These are phyloP conservation scores for Aphodius sticticus DNA, from an alignment of 2,888 invertebrate genomes.

Conservation along the genomic window DNA sequence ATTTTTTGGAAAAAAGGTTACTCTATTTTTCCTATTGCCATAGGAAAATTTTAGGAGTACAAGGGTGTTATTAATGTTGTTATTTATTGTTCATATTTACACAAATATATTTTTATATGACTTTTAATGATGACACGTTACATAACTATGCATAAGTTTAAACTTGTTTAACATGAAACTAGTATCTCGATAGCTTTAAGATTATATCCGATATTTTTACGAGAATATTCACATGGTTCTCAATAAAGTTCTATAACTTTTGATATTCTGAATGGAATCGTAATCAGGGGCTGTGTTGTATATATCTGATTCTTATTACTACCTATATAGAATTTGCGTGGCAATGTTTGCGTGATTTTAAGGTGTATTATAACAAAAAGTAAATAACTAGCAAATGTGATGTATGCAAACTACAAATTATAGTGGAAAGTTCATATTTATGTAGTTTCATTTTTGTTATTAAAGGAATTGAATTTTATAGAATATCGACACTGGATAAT, in stretches of 20 bases:
- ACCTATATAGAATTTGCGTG: too few species aligned
- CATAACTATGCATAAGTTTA: background rate
- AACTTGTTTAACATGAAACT: background rate
- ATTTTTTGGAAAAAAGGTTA: background rate
- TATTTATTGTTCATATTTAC: background rate
- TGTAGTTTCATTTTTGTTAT: too few species aligned
- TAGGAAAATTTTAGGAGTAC: background rate
- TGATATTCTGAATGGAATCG: background rate
- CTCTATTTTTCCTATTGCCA: background rate
- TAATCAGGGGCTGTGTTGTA: slow-evolving; percentile 18
- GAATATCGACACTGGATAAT: too few species aligned
- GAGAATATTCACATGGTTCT: background rate
- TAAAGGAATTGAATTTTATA: too few species aligned
- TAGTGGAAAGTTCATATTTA: too few species aligned
- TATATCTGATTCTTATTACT: background rate
- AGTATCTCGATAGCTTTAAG: slow-evolving; percentile 5
- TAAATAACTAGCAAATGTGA: too few species aligned
- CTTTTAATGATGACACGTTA: background rate
- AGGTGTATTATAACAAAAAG: too few species aligned
- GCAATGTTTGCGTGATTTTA: too few species aligned
- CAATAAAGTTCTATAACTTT: background rate
- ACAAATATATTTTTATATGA: slow-evolving; percentile 20
- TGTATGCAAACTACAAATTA: too few species aligned
- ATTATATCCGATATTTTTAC: slow-evolving; percentile 5
- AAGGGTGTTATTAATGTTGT: slow-evolving; percentile 12